Evolutionary conservation across 2,113 vertebrate species (phyloP), one percentile per base, ranked within the genome.

Genomic region (Rhea americana): DNA sequence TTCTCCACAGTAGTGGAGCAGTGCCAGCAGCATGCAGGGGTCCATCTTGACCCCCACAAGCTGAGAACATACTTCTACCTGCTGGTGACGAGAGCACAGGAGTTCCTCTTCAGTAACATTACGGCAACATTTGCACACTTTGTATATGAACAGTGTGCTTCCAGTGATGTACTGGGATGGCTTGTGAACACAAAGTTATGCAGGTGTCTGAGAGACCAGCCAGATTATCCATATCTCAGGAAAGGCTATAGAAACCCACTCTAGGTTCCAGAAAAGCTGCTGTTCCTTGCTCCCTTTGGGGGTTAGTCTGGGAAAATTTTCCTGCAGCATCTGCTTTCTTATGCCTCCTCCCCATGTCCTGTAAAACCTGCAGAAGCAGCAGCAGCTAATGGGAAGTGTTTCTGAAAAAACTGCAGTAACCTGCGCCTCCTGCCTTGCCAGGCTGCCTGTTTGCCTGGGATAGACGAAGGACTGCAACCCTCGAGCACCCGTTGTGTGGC

Each of bases 401-500:
- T 16, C 87, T 62, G 67, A 56, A 35, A 58, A 39, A 0, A 0
- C 26, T 39, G 48, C 67, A 39, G 5, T 9, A 35, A 5, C 32
- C 72, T 4, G 0, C 4, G 32, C 24, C 32, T 71, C 66, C 75
- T 28, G 20, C 18, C 12, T n/a, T 67, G 19, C 5, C 1, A 18
- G 43, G 11, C 4, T 83, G 45, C 47, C 74, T 59, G 6, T 5
- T 59, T 5, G 0, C 45, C 50, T 22, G 25, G 25, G 28, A 16
- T 59, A 53, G 25, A 76, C 7, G 28, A 4, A 2, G 6, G 24
- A 24, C 0, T 3, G 1, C 53, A 37, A 4, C 20, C 11, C 30
- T 30, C 24, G 26, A 12, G 0, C 1, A 3, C 30, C 58, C 14
- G 37, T 1, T 14, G 19, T 25, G 24, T 24, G 39, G 0, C 20